phyloP scores from a whole-genome alignment of 2,888 invertebrate genomes.

The Actias luna region DNA sequence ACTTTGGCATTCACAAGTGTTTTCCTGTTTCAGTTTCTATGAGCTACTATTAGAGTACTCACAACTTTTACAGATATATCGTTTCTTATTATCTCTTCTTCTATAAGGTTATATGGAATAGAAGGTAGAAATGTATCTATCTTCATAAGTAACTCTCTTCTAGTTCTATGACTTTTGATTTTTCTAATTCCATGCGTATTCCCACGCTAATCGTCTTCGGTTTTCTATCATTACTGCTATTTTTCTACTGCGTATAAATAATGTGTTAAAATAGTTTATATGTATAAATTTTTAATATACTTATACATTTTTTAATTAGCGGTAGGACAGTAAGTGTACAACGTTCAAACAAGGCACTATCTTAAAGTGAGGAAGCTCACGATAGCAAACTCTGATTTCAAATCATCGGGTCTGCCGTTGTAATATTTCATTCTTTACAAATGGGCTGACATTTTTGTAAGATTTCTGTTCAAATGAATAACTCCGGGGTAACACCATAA shows the following conservation, averaged over 20 bases:
- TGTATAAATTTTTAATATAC: not conserved
- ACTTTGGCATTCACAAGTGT: not conserved
- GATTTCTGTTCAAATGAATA: slow-evolving; percentile 56
- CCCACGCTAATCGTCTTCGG: too few species aligned
- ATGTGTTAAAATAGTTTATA: not conserved
- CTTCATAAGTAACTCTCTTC: too few species aligned
- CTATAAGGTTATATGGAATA: too few species aligned
- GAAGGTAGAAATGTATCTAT: too few species aligned
- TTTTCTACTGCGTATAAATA: too few species aligned
- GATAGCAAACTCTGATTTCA: slow-evolving; percentile 55
- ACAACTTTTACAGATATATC: too few species aligned
- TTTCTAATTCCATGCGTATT: too few species aligned
- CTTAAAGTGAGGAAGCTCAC: slow-evolving; percentile 45
- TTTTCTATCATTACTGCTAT: too few species aligned
- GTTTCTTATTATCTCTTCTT: too few species aligned
- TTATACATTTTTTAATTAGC: not conserved
- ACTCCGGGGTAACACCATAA: slow-evolving; percentile 52
- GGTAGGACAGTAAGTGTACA: not conserved
- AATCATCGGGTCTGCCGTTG: slow-evolving; percentile 57
- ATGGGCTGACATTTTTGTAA: slow-evolving; percentile 57
- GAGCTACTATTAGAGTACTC: too few species aligned
- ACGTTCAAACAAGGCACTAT: slow-evolving; percentile 39
- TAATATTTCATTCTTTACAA: slow-evolving; percentile 71
- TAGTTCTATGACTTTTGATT: too few species aligned
- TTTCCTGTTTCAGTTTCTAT: too few species aligned